phyloP scores from a whole-genome alignment of 2,888 invertebrate genomes.

The Parnassius smintheus region DNA sequence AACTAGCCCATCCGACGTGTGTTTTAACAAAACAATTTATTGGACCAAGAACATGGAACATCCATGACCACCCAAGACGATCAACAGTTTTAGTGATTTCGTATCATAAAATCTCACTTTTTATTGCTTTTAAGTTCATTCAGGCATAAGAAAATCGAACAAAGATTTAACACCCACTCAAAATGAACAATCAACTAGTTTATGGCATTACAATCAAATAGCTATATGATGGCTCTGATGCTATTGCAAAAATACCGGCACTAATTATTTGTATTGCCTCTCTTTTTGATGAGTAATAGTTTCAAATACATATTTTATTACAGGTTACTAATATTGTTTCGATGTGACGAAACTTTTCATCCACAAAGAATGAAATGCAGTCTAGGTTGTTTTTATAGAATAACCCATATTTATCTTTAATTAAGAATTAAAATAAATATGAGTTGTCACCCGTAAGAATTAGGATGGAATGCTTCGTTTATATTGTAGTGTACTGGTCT shows the following conservation, averaged over 20 bases:
- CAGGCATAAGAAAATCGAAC: slow-evolving; percentile 57
- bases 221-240: slow-evolving; percentile 47
- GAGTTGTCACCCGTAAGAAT: no score
- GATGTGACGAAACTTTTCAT: no score
- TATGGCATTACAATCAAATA: slow-evolving; percentile 52
- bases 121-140: slow-evolving; percentile 64
- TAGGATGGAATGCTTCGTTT: no score
- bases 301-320: no score
- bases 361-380: no score
- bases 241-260: slow-evolving; percentile 48
- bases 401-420: no score
- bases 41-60: slow-evolving; percentile 55
- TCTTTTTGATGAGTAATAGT: no score
- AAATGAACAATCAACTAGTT: slow-evolving; percentile 48
- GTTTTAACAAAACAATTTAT: slow-evolving; percentile 65
- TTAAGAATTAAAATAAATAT: no score
- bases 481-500: no score
- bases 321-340: no score
- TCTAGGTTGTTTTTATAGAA: no score
- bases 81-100: slow-evolving; percentile 69
- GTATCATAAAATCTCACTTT: slow-evolving; percentile 77
- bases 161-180: slow-evolving; percentile 71
- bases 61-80: slow-evolving; percentile 75
- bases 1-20: slow-evolving; percentile 41
- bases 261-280: no score